Conservation (phyloP, 30 jellyfish, hydroid and myxozoan genomes). For the Chironex yamaguchii region DNA sequence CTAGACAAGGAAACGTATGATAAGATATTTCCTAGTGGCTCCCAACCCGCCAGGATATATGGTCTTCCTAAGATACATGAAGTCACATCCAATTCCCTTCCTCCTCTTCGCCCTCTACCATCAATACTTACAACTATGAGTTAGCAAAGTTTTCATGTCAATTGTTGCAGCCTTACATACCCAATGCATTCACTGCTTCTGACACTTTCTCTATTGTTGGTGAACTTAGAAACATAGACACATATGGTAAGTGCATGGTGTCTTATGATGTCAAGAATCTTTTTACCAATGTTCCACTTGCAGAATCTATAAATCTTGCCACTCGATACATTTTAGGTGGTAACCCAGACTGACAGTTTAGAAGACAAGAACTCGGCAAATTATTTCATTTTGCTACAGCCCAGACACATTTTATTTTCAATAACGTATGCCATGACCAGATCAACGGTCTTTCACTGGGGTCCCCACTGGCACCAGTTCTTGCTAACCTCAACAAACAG, state of each 20-base stretch:
- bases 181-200: background rate
- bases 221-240: background rate
- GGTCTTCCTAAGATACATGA: too few species aligned
- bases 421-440: background rate
- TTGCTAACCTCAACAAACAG: conserved; percentile 2
- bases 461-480: too few species aligned
- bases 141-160: background rate
- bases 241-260: background rate
- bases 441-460: background rate
- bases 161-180: background rate
- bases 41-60: too few species aligned
- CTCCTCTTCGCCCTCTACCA: background rate
- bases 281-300: conserved; percentile 4
- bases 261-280: background rate
- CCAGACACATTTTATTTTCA: conserved; percentile 8
- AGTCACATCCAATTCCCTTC: too few species aligned
- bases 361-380: background rate
- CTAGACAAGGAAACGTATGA: too few species aligned
- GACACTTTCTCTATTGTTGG: conserved; percentile 4
- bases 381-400: conserved; percentile 11
- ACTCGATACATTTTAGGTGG: background rate
- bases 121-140: background rate
- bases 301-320: conserved; percentile 6
- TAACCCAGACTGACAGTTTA: background rate
- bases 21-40: too few species aligned